Percentiles rank a stretch among this genome's conserved stretches.
Evolutionary conservation across 2,113 vertebrate genomes (phyloP).

Genomic region (Lophochroa leadbeateri): DNA sequence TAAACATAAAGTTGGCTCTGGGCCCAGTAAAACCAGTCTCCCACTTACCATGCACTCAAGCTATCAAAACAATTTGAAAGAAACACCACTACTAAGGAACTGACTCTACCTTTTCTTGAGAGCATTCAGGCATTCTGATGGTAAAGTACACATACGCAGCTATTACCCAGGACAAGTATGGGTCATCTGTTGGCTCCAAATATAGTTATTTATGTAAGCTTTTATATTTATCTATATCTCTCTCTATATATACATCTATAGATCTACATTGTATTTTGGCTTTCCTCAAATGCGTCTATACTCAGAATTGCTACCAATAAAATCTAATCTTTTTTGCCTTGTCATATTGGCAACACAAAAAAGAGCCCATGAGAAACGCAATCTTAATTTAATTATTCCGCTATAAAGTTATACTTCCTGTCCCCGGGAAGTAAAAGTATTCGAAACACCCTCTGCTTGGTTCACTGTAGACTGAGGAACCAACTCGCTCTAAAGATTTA

Average conservation of each 20-base stretch:
- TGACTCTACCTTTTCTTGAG: background rate
- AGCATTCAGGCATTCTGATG: background rate
- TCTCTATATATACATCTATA: background rate
- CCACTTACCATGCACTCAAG: constrained; percentile 26
- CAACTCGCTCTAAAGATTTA: constrained; percentile 6
- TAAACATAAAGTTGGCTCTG: constrained; percentile 21
- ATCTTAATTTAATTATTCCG: background rate
- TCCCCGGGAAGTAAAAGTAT: background rate
- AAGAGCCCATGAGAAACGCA: background rate
- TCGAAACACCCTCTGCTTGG: background rate
- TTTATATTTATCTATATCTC: background rate
- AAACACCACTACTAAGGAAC: background rate
- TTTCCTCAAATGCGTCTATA: background rate
- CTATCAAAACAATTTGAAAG: constrained; percentile 39
- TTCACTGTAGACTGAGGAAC: background rate
- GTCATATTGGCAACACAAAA: background rate
- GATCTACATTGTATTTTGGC: background rate
- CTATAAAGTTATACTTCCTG: background rate
- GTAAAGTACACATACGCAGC: background rate
- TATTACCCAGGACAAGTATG: background rate
- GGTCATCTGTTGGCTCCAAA: background rate
- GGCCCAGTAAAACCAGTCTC: constrained; percentile 32
- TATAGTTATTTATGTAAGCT: background rate
- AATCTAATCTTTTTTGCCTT: background rate
- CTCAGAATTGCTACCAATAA: background rate